Percentiles rank a stretch among this genome's conserved stretches.
Conservation (phyloP, 2,113 vertebrate genomes). For the Camelus bactrianus region DNA sequence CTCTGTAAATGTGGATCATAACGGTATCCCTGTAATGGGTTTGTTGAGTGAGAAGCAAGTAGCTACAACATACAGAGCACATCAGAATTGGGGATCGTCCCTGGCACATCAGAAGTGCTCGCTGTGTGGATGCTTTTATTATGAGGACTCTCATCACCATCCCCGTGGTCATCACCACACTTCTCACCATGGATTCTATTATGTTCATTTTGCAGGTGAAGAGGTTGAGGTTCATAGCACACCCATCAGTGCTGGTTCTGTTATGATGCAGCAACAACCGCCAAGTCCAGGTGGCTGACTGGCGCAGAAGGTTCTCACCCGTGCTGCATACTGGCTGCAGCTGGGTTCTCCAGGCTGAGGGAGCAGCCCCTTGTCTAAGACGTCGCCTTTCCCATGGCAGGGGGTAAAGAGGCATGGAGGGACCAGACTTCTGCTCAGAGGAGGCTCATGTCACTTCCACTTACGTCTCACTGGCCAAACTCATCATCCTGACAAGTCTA, state of each 20-base stretch:
- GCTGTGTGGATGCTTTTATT: not conserved
- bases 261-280: not conserved
- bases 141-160: not conserved
- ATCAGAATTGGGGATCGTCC: too few species aligned
- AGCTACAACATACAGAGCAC: not conserved
- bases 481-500: not conserved
- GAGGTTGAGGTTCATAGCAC: too few species aligned
- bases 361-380: not conserved
- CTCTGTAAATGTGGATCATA: not conserved
- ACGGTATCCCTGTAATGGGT: too few species aligned
- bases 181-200: not conserved
- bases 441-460: not conserved
- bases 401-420: not conserved
- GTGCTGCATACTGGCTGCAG: too few species aligned
- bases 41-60: not conserved
- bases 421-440: not conserved
- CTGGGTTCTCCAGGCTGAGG: not conserved
- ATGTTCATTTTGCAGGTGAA: not conserved
- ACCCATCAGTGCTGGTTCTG: not conserved
- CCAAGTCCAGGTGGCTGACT: not conserved
- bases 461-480: not conserved
- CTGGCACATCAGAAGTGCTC: not conserved
- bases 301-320: too few species aligned
- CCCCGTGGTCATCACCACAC: not conserved
- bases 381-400: not conserved